These are phyloP conservation scores for Amphipyra berbera DNA, from an alignment of 2,888 invertebrate species.

Conservation along the genomic window DNA sequence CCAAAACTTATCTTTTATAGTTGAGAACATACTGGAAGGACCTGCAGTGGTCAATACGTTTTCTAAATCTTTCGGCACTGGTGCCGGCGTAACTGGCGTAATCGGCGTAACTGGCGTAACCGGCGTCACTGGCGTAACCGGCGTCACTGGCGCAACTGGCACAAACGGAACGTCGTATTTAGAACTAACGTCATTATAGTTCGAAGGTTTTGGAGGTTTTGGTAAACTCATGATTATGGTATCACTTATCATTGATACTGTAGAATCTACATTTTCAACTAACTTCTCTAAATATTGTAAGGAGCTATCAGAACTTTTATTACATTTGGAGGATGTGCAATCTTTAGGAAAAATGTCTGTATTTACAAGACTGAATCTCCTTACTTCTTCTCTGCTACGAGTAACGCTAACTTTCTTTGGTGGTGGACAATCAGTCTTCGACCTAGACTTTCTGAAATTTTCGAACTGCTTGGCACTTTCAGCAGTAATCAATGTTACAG, in stretches of 20 bases:
- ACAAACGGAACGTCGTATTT: slow-evolving; percentile 61
- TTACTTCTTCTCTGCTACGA: slow-evolving; percentile 5
- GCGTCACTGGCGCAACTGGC: too few species aligned
- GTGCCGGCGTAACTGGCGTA: too few species aligned
- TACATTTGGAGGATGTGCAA: not conserved
- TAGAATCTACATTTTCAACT: slow-evolving; percentile 63
- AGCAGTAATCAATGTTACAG: slow-evolving; percentile 62
- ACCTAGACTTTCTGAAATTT: slow-evolving; percentile 51
- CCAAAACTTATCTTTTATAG: slow-evolving; percentile 66
- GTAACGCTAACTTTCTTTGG: slow-evolving; percentile 26
- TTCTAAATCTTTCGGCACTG: slow-evolving; percentile 37
- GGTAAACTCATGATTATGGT: slow-evolving; percentile 48
- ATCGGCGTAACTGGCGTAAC: too few species aligned
- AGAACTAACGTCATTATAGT: slow-evolving; percentile 58
- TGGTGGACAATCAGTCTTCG: slow-evolving; percentile 33
- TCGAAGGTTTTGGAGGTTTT: slow-evolving; percentile 16
- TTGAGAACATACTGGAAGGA: slow-evolving; percentile 61
- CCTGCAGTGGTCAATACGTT: slow-evolving; percentile 1
- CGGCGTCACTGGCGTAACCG: too few species aligned
- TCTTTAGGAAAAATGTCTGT: slow-evolving; percentile 21
- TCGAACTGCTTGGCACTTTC: slow-evolving; percentile 65
- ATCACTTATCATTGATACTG: slow-evolving; percentile 57
- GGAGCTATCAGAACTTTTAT: not conserved
- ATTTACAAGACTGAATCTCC: slow-evolving; percentile 37
- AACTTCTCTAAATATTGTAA: slow-evolving; percentile 18